Evolutionary conservation across 64 coral and sea anemone species (phyloP).

Genomic region (Montipora efflorescens): DNA sequence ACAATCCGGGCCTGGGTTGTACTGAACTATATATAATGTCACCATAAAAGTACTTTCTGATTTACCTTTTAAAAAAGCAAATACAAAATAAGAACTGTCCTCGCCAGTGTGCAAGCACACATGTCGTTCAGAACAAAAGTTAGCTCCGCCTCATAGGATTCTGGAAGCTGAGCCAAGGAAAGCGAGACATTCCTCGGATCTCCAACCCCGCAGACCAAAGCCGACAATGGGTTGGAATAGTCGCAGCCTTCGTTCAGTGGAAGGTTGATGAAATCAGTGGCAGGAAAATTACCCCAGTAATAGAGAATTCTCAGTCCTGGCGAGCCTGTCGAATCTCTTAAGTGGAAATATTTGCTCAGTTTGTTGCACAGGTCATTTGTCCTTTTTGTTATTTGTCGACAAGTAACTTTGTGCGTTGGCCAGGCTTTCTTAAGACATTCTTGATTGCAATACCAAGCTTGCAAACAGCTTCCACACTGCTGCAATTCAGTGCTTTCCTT

Average conservation of each 20-base stretch:
- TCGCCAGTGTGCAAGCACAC: conserved; percentile 57
- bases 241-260: conserved; percentile 54
- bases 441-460: conserved; percentile 53
- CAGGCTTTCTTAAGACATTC: conserved; percentile 34
- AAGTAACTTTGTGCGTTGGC: conserved; percentile 28
- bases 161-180: conserved; percentile 44
- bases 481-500: conserved; percentile 15
- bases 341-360: not conserved
- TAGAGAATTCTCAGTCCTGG: not conserved
- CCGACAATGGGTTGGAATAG: conserved; percentile 16
- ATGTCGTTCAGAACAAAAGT: conserved; percentile 76
- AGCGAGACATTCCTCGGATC: conserved; percentile 51
- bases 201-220: conserved; percentile 63
- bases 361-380: not conserved
- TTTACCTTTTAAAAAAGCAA: conserved; percentile 58
- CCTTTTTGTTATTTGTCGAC: not conserved
- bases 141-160: conserved; percentile 24
- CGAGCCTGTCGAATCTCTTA: not conserved
- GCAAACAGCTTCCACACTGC: conserved; percentile 35
- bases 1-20: too few relatives aligned
- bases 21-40: too few relatives aligned
- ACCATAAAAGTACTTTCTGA: too few relatives aligned
- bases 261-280: conserved; percentile 46
- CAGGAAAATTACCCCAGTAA: conserved; percentile 70
- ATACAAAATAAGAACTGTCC: conserved; percentile 66